phyloP scores from a whole-genome alignment of 2,888 invertebrate species.

The Calameuta pallipes region DNA sequence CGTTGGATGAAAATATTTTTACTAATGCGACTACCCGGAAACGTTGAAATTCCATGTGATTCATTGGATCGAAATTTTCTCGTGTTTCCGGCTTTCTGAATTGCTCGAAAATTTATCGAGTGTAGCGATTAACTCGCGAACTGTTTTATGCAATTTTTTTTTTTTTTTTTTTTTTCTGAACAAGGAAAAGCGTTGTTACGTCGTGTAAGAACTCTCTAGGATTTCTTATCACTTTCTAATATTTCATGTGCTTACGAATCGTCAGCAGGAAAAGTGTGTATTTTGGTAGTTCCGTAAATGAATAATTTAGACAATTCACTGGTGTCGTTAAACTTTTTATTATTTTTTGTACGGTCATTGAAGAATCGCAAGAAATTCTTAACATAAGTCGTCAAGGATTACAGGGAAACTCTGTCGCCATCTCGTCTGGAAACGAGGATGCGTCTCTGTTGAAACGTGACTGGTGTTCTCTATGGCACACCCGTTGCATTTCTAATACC shows the following conservation, averaged over 20 bases:
- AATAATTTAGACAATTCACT: background rate
- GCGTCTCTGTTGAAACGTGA: background rate
- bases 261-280: background rate
- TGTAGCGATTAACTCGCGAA: background rate
- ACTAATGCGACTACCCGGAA: background rate
- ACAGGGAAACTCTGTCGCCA: background rate
- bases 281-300: background rate
- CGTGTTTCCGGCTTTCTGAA: background rate
- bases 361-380: background rate
- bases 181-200: background rate
- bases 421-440: background rate
- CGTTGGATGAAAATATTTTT: background rate
- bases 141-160: background rate
- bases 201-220: background rate
- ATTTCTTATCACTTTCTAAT: background rate
- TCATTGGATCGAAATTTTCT: background rate
- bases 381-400: background rate
- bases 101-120: background rate
- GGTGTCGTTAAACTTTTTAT: background rate
- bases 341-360: background rate
- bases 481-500: background rate
- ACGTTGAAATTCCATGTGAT: background rate
- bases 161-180: background rate
- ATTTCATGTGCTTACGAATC: background rate
- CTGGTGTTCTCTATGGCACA: background rate